A percentile compares a stretch with the other conserved stretches of the same genome.
Conservation (phyloP, 2,888 invertebrate genomes). For the Keiferia lycopersicella region DNA sequence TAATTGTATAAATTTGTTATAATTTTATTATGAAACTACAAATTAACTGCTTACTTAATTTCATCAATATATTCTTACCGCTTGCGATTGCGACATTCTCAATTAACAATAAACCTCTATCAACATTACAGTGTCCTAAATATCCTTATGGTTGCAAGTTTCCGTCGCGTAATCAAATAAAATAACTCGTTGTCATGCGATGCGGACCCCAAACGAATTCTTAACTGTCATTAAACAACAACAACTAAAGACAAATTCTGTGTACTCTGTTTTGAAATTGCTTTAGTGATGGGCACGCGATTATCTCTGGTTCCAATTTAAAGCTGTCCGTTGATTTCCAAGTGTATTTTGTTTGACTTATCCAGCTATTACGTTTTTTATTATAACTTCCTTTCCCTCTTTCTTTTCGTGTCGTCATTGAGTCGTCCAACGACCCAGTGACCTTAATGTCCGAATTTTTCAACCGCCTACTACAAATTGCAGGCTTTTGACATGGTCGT, state of each 20-base stretch:
- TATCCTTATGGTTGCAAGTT: constrained; percentile 7
- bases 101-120: constrained; percentile 2
- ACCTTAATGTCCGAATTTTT: too few species aligned
- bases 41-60: not conserved
- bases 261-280: constrained; percentile 21
- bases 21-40: too few species aligned
- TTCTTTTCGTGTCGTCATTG: too few species aligned
- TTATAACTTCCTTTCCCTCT: too few species aligned
- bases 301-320: not conserved
- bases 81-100: not conserved
- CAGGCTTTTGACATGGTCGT: too few species aligned
- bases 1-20: too few species aligned
- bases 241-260: constrained; percentile 23
- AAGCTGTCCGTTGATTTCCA: too few species aligned
- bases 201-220: constrained; percentile 4
- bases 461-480: too few species aligned
- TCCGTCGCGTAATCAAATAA: constrained; percentile 13
- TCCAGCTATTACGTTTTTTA: too few species aligned
- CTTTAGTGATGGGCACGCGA: constrained; percentile 8
- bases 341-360: too few species aligned
- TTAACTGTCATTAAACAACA: constrained; percentile 23
- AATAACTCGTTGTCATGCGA: constrained; percentile 20
- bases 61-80: not conserved
- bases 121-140: not conserved
- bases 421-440: too few species aligned